phyloP scores from a whole-genome alignment of 2,888 invertebrate genomes.

The Dione vanillae region DNA sequence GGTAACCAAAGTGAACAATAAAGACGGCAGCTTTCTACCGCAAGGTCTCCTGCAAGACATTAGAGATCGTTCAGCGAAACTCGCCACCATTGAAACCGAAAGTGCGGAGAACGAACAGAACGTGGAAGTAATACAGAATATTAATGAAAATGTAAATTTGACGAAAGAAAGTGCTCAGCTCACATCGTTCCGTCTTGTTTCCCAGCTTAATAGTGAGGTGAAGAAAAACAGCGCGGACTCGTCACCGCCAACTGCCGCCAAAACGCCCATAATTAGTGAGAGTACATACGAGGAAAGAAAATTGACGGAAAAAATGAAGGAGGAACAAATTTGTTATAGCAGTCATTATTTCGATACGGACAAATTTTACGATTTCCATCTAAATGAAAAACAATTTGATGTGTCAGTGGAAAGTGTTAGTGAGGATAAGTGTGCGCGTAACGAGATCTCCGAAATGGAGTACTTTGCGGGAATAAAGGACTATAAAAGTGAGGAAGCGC shows the following conservation, averaged over 20 bases:
- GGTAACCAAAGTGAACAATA: conserved; percentile 64
- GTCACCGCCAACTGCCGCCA: conserved; percentile 50
- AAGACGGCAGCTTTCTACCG: conserved; percentile 84
- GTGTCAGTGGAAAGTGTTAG: conserved; percentile 74
- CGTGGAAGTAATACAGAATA: conserved; percentile 74
- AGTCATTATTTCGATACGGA: conserved; percentile 89
- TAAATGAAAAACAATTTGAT: conserved; percentile 88
- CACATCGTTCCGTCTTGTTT: conserved; percentile 82
- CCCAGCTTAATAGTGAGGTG: conserved; percentile 75
- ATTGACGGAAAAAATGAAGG: conserved; percentile 78
- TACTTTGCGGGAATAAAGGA: conserved; percentile 93
- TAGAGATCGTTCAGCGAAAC: conserved; percentile 85
- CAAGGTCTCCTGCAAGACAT: conserved; percentile 88
- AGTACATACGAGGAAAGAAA: conserved; percentile 88
- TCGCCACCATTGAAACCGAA: conserved; percentile 76
- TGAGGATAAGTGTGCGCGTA: conserved; percentile 74
- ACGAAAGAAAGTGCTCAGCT: conserved; percentile 79
- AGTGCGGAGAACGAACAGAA: conserved; percentile 66
- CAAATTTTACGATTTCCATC: conserved; percentile 92
- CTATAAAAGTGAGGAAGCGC: conserved; percentile 85
- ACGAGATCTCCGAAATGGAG: conserved; percentile 83
- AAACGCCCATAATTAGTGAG: conserved; percentile 84
- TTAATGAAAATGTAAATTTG: conserved; percentile 77
- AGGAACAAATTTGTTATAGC: conserved; percentile 75
- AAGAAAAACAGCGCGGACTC: conserved; percentile 58